Conservation (phyloP, 2,113 vertebrate genomes). For the Mus pahari region DNA sequence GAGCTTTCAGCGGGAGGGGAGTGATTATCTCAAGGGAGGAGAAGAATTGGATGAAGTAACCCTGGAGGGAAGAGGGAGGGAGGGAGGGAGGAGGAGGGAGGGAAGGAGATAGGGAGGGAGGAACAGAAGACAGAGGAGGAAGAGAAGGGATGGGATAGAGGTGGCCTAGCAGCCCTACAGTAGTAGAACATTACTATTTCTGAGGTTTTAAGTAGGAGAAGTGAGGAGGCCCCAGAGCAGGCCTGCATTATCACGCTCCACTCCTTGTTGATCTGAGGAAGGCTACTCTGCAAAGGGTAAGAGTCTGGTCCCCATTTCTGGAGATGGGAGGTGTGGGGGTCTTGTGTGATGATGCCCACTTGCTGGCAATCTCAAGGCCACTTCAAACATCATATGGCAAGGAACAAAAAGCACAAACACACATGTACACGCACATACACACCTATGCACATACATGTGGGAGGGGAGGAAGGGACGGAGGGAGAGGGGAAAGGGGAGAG, state of each 20-base stretch:
- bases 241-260: neutral
- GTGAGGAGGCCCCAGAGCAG: neutral
- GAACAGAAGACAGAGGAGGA: neutral
- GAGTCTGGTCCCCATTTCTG: neutral
- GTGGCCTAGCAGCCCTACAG: neutral
- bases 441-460: too few species aligned
- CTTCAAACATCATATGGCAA: neutral
- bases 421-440: too few species aligned
- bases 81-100: neutral
- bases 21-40: neutral
- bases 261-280: neutral
- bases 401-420: neutral
- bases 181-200: neutral
- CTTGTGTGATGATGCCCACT: neutral
- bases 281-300: neutral
- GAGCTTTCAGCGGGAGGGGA: neutral
- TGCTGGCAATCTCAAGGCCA: neutral
- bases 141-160: neutral
- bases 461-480: accelerated
- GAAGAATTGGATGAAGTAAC: neutral
- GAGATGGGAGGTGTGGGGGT: neutral
- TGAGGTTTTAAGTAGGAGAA: neutral
- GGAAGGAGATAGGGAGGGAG: neutral
- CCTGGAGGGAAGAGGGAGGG: accelerated
- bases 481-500: too few species aligned